phyloP scores from a whole-genome alignment of 2,888 invertebrate species.

The Noctua fimbriata region DNA sequence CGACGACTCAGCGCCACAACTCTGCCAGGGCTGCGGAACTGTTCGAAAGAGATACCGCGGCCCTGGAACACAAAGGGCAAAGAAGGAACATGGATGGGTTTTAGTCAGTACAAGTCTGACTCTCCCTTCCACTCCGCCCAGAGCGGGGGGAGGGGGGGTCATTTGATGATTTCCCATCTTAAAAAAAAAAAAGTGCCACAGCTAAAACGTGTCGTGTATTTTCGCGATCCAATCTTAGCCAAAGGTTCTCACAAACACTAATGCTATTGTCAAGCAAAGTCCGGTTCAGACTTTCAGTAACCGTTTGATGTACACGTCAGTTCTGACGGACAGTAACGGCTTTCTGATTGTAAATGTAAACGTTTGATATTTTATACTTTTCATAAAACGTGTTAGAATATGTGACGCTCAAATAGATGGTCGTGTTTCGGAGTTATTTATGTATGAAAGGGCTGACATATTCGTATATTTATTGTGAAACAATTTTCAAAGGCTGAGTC shows the following conservation, averaged over 20 bases:
- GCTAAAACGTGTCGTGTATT: not conserved
- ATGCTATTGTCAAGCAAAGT: slow-evolving; percentile 7
- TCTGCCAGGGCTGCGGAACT: no score
- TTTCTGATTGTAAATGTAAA: slow-evolving; percentile 8
- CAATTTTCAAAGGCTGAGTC: slow-evolving; percentile 38
- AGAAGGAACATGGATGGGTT: no score
- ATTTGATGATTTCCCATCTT: no score
- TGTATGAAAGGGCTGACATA: slow-evolving; percentile 29
- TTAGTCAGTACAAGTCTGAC: no score
- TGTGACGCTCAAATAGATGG: slow-evolving; percentile 31
- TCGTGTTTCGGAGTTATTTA: slow-evolving; percentile 38
- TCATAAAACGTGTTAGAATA: slow-evolving; percentile 30
- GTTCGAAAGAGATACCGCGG: no score
- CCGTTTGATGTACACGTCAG: slow-evolving; percentile 50
- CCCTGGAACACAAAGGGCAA: no score
- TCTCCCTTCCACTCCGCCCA: no score
- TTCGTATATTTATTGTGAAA: slow-evolving; percentile 42
- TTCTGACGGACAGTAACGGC: slow-evolving; percentile 45
- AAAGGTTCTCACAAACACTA: not conserved
- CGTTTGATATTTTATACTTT: slow-evolving; percentile 58
- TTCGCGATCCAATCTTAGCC: not conserved
- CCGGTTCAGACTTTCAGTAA: not conserved
- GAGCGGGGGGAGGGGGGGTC: no score
- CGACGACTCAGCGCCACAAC: no score
- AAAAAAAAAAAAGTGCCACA: no score